Evolutionary conservation across 1,140 invertebrate genomes (phyloP), one percentile per base, ranked within the genome.

Genomic region (Subanguina moxae): DNA sequence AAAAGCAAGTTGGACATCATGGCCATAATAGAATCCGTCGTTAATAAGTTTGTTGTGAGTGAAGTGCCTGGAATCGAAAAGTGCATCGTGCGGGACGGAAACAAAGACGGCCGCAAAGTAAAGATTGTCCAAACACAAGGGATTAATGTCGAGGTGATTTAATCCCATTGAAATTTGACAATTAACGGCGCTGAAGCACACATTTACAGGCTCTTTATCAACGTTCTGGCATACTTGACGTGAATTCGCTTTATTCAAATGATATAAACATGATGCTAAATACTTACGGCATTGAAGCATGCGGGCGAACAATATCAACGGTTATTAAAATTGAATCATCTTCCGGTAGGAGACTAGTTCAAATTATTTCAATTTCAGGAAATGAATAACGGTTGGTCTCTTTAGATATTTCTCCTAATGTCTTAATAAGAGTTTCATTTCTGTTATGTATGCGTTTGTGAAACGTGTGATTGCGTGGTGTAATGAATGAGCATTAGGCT

Each of bases 251-350:
- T 0, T 94, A 96, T 82, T 90, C 90, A 11, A 99, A 99, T 80
- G 92, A 97, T 80, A 91, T 98, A 65, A 91, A 96, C 78, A 88
- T 88, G 8, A 90, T 98, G 73, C 90, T 91, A 0, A 85, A 88
- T 9, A 84, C 75, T 7, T 98, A 95, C 83, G 95, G 95, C 13
- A 94, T 98, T 71, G 95, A 98, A 86, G 94, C 95, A 11, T 94
- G 93, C 0, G 87, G 88, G 56, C 89, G 88, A 83, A 90, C 93
- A 9, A 91, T 98, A 64, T 88, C 93, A 23, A 85, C 85, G 68
- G 88, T 87, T 67, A 17, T 30, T 58, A 17, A 43, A 38, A 9
- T 68, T 70, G 15, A 70, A 48, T n/a, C n/a, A 17, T 21, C 25
- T 67, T 67, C n/a, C 1, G 5, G 23, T 21, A 62, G 19, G 17